Evolutionary conservation across 2,113 vertebrate species (phyloP).

Genomic region (Vanacampus margaritifer): DNA sequence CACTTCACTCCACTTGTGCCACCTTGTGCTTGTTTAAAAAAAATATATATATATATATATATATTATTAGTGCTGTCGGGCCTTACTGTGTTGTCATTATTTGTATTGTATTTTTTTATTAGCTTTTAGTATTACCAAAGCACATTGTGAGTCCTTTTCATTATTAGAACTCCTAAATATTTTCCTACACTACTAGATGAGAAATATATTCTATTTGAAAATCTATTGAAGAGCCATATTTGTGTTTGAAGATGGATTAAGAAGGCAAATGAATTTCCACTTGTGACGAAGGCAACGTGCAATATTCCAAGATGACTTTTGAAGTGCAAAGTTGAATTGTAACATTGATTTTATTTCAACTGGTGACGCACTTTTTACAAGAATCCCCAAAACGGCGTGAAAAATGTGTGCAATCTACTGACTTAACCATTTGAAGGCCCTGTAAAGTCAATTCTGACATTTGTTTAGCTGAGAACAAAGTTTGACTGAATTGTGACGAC

Average conservation of each 20-base stretch:
- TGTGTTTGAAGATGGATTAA: background rate
- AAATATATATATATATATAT: too few relatives aligned
- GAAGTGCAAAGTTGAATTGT: too few relatives aligned
- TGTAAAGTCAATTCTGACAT: too few relatives aligned
- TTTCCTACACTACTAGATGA: background rate
- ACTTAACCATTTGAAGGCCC: too few relatives aligned
- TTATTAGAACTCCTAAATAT: background rate
- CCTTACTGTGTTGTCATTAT: background rate
- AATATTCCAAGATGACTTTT: background rate
- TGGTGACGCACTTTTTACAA: too few relatives aligned
- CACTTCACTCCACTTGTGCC: background rate
- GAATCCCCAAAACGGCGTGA: too few relatives aligned
- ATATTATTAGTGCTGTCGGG: background rate
- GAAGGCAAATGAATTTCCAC: background rate
- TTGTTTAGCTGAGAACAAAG: too few relatives aligned
- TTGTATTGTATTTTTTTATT: background rate
- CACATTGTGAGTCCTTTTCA: background rate
- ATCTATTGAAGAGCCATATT: background rate
- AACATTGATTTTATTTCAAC: too few relatives aligned
- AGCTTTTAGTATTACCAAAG: background rate
- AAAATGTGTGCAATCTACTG: too few relatives aligned
- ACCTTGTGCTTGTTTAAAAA: background rate
- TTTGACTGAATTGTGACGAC: too few relatives aligned
- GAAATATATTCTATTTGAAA: background rate
- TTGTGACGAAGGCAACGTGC: background rate